phyloP scores from a whole-genome alignment of 2,797 vertebrate genomes.

The Hydrophis major region DNA sequence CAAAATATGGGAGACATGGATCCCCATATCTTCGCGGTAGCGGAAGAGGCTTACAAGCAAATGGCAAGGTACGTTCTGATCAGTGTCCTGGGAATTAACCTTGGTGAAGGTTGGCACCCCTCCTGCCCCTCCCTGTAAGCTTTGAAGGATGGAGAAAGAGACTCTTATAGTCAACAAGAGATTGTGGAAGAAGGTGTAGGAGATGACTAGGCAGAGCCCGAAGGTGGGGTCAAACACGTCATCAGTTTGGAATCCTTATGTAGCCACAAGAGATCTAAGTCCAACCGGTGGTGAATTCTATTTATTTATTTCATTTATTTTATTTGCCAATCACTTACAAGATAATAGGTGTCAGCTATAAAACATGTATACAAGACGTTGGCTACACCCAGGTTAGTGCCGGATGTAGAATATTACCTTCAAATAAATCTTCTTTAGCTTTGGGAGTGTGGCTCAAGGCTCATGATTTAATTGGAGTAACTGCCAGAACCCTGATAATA shows the following conservation, averaged over 20 bases:
- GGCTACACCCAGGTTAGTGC: no score
- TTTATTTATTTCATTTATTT: no score
- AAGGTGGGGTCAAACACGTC: background rate
- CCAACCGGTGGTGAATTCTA: background rate
- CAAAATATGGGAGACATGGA: conserved; percentile 99
- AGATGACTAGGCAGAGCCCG: background rate
- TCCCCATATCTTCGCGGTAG: conserved; percentile 97
- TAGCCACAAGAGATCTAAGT: background rate
- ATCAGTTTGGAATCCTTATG: background rate
- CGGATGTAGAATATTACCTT: no score
- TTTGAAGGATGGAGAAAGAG: background rate
- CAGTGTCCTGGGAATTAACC: background rate
- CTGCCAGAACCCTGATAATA: no score
- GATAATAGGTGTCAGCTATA: no score
- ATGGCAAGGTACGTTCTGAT: conserved; percentile 86
- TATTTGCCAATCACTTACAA: no score
- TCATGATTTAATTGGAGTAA: no score
- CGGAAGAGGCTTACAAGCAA: conserved; percentile 98
- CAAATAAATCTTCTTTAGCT: no score
- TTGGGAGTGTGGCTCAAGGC: no score
- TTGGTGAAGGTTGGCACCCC: background rate
- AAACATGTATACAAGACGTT: no score
- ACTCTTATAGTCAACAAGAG: background rate
- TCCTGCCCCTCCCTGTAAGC: background rate
- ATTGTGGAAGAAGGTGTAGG: background rate